Evolutionary conservation across 2,888 invertebrate genomes (phyloP).

Genomic region (Eupithecia insigniata): DNA sequence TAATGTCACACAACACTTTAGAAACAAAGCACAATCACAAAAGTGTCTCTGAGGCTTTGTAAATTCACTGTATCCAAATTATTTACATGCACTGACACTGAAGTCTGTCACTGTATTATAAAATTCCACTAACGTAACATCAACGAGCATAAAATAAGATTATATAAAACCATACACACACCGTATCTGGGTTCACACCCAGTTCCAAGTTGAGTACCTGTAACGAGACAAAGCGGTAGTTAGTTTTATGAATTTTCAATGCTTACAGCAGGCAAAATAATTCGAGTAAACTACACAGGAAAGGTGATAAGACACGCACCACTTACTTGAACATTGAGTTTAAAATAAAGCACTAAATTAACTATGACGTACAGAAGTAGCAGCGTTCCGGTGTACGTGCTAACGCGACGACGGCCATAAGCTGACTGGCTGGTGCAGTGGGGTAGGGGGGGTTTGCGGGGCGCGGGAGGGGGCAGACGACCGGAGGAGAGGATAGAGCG

Average conservation of each 20-base stretch:
- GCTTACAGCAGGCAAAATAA: constrained; percentile 44
- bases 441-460: constrained; percentile 50
- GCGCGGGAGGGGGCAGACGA: constrained; percentile 69
- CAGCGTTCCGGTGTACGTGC: constrained; percentile 53
- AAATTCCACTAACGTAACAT: constrained; percentile 65
- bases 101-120: constrained; percentile 50
- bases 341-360: constrained; percentile 73
- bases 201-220: constrained; percentile 79
- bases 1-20: constrained; percentile 69
- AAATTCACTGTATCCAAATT: constrained; percentile 69
- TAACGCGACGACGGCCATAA: constrained; percentile 58
- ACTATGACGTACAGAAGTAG: constrained; percentile 77
- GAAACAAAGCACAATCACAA: constrained; percentile 65
- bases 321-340: constrained; percentile 67
- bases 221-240: constrained; percentile 81
- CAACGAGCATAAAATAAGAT: constrained; percentile 71
- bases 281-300: constrained; percentile 44
- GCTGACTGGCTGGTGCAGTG: constrained; percentile 77
- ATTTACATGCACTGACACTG: constrained; percentile 56
- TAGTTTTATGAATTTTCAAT: constrained; percentile 61
- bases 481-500: constrained; percentile 45
- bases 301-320: constrained; percentile 57
- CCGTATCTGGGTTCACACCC: constrained; percentile 82
- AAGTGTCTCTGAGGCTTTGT: constrained; percentile 54
- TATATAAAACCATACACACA: constrained; percentile 79